phyloP scores from a whole-genome alignment of 2,888 invertebrate species.

The Philaethria dido region DNA sequence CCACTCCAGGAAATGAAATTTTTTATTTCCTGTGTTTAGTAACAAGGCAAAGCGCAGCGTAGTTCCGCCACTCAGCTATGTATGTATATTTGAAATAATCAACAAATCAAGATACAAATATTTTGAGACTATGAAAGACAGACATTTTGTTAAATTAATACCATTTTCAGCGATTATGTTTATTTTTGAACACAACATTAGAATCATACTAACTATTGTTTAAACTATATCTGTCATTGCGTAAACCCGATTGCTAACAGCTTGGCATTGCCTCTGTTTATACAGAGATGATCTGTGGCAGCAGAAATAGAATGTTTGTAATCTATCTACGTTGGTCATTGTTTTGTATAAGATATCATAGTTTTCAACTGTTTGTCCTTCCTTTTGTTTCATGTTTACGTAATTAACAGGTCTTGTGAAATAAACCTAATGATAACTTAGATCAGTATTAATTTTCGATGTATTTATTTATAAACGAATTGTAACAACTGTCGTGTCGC shows the following conservation, averaged over 20 bases:
- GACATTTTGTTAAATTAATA: background rate
- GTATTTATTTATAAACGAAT: background rate
- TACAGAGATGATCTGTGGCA: constrained; percentile 13
- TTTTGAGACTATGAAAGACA: no score
- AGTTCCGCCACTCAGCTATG: no score
- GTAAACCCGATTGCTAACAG: constrained; percentile 15
- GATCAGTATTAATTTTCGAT: no score
- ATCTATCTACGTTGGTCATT: background rate
- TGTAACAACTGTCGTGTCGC: no score
- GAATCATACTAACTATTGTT: background rate
- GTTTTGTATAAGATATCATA: background rate
- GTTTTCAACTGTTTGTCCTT: background rate
- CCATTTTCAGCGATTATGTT: background rate
- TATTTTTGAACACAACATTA: background rate
- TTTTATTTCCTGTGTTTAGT: no score
- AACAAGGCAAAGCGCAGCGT: no score
- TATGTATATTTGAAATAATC: no score
- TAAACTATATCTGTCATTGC: constrained; percentile 3
- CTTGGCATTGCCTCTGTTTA: constrained; percentile 16
- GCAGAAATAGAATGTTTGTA: constrained; percentile 22
- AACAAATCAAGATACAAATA: no score
- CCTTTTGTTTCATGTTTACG: background rate
- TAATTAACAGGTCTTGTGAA: background rate
- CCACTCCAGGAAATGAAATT: no score
- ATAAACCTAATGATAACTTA: background rate